Base-by-base conservation (phyloP, 2,888 invertebrate genomes). In the Oxyteleia sp. region DNA sequence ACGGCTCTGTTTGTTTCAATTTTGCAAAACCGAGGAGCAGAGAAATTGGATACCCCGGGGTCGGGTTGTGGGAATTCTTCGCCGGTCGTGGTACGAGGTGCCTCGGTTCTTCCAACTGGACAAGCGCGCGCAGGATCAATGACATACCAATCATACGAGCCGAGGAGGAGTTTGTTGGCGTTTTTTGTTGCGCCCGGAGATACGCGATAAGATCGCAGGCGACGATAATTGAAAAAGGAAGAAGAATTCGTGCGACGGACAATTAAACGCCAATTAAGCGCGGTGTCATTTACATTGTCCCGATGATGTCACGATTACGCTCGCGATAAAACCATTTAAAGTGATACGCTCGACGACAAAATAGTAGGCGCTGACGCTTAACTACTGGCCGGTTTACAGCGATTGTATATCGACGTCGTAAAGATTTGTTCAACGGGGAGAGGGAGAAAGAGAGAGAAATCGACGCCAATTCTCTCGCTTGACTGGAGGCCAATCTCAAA, bases 281-380 rank as follows among this genome's bases (percentile, higher is more conserved):
- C n/a, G n/a, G 68, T 29, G 43, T 68, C 68, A 43, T 43, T 68
- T 53, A 43, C 68, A 66, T 66, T 49, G 64, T 32, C 10, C 32
- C 10, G 32, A 32, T 32, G 32, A 32, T 32, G 32, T 32, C 32
- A 32, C 10, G 32, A 32, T 32, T 32, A 8, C 32, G 10, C 8
- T 32, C n/a, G 26, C 32, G 64, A 64, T 64, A 64, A 64, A 64
- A 29, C 18, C 47, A 51, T 64, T 49, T 38, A 23, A 49, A 38
- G 49, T 35, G 64, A 64, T 64, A 38, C 38, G 38, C 15, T 15
- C 51, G 64, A 47, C n/a, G n/a, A n/a, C n/a, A 35, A 71, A 59
- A 59, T 55, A 29, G 43, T 71, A 29, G 43, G 57, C 57, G 47
- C 43, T 57, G 20, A n/a, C 53, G 43, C 13, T 32, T 11, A 32